phyloP scores from a whole-genome alignment of 1,140 invertebrate genomes.

The Lordiphosa stackelbergi region DNA sequence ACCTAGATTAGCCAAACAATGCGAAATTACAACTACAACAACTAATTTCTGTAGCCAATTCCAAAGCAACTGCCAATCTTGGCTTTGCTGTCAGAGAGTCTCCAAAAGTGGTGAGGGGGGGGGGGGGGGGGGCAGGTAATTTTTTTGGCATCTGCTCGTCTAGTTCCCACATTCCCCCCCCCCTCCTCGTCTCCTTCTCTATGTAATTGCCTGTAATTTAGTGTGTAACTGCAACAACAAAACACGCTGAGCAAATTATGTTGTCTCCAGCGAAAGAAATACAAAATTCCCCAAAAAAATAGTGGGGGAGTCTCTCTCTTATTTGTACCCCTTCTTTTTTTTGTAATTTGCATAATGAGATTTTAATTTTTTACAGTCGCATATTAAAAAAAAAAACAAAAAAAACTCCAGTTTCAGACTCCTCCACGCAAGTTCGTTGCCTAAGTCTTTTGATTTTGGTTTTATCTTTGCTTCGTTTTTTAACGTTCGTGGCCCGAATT shows the following conservation, averaged over 20 bases:
- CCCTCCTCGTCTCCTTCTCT: neutral
- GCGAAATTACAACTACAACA: slow-evolving; percentile 62
- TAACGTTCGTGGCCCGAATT: slow-evolving; percentile 65
- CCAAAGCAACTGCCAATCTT: slow-evolving; percentile 51
- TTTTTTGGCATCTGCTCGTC: slow-evolving; percentile 30
- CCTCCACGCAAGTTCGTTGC: slow-evolving; percentile 36
- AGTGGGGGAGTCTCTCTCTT: slow-evolving; percentile 5
- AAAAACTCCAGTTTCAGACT: neutral
- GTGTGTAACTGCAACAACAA: slow-evolving; percentile 65
- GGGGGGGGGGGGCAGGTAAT: neutral
- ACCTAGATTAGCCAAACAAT: slow-evolving; percentile 72
- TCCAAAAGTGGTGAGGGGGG: too few species aligned
- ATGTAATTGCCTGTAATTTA: slow-evolving; percentile 76
- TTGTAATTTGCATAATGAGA: slow-evolving; percentile 73
- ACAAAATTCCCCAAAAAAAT: slow-evolving; percentile 17
- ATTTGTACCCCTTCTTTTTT: slow-evolving; percentile 4
- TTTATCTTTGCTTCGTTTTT: slow-evolving; percentile 21
- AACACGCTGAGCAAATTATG: slow-evolving; percentile 68
- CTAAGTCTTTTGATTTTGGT: slow-evolving; percentile 36
- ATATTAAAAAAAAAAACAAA: slow-evolving; percentile 38
- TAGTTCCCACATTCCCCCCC: slow-evolving; percentile 44
- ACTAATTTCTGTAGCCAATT: slow-evolving; percentile 45
- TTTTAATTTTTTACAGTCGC: slow-evolving; percentile 66
- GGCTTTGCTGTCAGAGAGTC: slow-evolving; percentile 14
- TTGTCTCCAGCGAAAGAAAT: slow-evolving; percentile 48